A percentile compares a stretch with the other conserved stretches of the same genome.
phyloP scores from a whole-genome alignment of 2,113 vertebrate genomes.

The Electrona antarctica region DNA sequence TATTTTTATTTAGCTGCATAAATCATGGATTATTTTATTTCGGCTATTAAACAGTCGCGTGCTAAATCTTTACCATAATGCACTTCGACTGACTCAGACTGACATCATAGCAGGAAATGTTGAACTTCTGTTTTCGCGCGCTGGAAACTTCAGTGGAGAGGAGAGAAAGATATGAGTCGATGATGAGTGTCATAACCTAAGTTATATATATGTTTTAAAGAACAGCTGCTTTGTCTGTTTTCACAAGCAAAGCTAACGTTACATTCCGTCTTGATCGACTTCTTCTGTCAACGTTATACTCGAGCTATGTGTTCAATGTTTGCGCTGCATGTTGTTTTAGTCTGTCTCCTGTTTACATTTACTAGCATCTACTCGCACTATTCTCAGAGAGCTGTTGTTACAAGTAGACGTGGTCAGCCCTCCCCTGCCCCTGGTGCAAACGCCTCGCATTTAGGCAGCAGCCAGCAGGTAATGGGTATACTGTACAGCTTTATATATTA shows the following conservation, averaged over 20 bases:
- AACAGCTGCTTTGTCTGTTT: not conserved
- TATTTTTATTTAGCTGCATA: not conserved
- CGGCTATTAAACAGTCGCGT: not conserved
- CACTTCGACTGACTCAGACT: conserved; percentile 18
- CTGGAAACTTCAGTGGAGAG: not conserved
- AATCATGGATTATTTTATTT: not conserved
- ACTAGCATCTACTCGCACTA: no score
- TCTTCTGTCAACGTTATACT: no score
- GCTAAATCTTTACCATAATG: conserved; percentile 60
- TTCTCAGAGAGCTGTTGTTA: no score
- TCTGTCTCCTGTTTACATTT: no score
- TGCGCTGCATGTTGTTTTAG: no score
- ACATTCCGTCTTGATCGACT: no score
- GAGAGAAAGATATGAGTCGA: not conserved
- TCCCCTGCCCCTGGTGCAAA: no score
- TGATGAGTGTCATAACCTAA: not conserved
- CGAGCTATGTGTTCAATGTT: no score
- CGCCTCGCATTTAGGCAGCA: no score
- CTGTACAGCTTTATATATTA: no score
- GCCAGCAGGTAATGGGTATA: no score
- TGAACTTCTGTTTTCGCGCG: conserved; percentile 49
- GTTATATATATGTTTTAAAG: not conserved
- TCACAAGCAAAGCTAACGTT: not conserved
- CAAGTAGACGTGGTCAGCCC: no score
- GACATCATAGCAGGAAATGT: conserved; percentile 41